Percentiles rank a stretch among this genome's conserved stretches.
phyloP scores from a whole-genome alignment of 2,113 vertebrate genomes.

The Hyla sarda region DNA sequence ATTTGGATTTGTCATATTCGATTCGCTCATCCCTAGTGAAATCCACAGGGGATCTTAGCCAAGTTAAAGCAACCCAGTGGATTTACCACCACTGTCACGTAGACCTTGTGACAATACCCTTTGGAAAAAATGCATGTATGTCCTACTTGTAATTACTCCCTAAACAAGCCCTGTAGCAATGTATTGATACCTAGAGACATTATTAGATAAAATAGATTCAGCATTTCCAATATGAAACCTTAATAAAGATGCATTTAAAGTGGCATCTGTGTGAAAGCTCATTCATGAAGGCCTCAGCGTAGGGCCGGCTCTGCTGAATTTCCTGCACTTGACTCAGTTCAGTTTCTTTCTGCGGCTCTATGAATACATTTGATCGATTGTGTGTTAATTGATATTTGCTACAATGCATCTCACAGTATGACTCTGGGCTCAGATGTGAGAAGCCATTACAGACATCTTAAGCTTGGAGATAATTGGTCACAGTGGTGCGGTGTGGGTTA shows the following conservation, averaged over 20 bases:
- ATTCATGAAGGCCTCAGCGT: neutral
- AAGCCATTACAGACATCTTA: slow-evolving; percentile 45
- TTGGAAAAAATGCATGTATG: neutral
- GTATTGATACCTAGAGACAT: neutral
- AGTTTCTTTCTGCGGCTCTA: slow-evolving; percentile 21
- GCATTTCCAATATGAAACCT: neutral
- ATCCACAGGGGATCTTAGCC: too few species aligned
- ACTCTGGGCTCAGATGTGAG: slow-evolving; percentile 37
- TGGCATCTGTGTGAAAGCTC: neutral
- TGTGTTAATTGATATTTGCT: slow-evolving; percentile 53
- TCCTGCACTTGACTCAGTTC: slow-evolving; percentile 20
- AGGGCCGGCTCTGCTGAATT: slow-evolving; percentile 1
- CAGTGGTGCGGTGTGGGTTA: slow-evolving; percentile 34
- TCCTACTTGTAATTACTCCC: neutral
- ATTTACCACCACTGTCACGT: too few species aligned
- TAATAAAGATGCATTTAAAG: slow-evolving; percentile 2
- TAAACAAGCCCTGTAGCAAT: neutral
- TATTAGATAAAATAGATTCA: neutral
- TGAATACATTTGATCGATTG: slow-evolving; percentile 47
- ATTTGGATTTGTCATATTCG: too few species aligned
- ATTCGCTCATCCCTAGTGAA: too few species aligned
- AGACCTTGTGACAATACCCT: neutral
- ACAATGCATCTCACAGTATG: slow-evolving; percentile 44
- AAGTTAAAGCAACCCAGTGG: too few species aligned
- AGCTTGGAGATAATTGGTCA: slow-evolving; percentile 43